Conservation (phyloP, 2,797 vertebrate genomes). For the Artibeus lituratus region DNA sequence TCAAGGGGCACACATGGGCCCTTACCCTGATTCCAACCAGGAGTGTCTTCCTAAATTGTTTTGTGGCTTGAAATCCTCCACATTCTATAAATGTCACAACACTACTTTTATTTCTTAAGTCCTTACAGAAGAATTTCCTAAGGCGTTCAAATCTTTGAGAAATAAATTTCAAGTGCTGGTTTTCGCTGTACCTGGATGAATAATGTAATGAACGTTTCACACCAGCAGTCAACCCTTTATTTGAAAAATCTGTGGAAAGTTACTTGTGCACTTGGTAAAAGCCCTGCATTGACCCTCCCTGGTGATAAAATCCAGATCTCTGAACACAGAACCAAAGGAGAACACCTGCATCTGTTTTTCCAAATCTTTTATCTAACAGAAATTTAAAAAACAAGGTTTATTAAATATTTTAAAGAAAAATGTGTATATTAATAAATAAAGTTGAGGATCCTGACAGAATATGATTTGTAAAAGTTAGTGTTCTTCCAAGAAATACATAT, state of each 20-base stretch:
- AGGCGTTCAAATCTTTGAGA: conserved; percentile 14
- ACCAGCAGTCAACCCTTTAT: conserved; percentile 57
- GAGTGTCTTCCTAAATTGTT: background rate
- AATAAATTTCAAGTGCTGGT: conserved; percentile 49
- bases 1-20: background rate
- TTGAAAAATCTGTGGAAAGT: conserved; percentile 69
- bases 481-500: conserved; percentile 51
- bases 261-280: conserved; percentile 70
- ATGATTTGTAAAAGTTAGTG: conserved; percentile 49
- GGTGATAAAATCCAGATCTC: conserved; percentile 85
- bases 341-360: conserved; percentile 80
- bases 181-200: background rate
- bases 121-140: background rate
- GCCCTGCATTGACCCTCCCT: conserved; percentile 85
- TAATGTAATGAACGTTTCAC: conserved; percentile 44
- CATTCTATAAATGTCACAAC: conserved; percentile 8
- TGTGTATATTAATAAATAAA: conserved; percentile 31
- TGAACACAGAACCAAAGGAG: conserved; percentile 62
- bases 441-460: conserved; percentile 55
- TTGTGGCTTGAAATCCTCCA: background rate
- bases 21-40: background rate
- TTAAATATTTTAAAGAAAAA: conserved; percentile 62
- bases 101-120: conserved; percentile 43
- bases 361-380: conserved; percentile 75
- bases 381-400: conserved; percentile 74